These are phyloP conservation scores for Drosophila sp. DNA, from an alignment of 1,140 invertebrate species.

Conservation along the genomic window DNA sequence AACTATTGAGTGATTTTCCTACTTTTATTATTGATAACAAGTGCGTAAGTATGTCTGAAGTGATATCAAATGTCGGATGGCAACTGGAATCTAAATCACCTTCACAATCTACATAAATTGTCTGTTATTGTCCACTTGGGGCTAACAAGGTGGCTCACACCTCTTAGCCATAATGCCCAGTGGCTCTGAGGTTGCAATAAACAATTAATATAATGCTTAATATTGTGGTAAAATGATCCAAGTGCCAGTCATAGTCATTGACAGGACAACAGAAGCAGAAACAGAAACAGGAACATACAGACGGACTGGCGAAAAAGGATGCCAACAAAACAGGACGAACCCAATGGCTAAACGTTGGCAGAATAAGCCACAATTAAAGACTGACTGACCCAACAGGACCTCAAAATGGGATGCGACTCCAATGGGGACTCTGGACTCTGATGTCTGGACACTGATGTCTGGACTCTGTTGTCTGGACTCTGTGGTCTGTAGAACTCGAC, in stretches of 20 bases:
- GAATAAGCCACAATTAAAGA: constrained; percentile 42
- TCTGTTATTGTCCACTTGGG: neutral
- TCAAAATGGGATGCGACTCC: neutral
- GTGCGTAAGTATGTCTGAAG: too few species aligned
- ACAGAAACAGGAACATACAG: neutral
- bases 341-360: constrained; percentile 30
- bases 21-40: too few species aligned
- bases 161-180: constrained; percentile 14
- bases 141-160: constrained; percentile 16
- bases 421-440: constrained; percentile 2
- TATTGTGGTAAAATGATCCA: constrained; percentile 44
- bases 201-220: constrained; percentile 57
- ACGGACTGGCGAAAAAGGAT: neutral
- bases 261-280: neutral
- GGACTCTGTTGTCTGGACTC: neutral
- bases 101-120: too few species aligned
- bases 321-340: constrained; percentile 1
- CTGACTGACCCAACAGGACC: neutral
- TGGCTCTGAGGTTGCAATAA: constrained; percentile 21
- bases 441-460: neutral
- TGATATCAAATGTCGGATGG: too few species aligned
- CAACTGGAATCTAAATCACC: too few species aligned
- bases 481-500: constrained; percentile 6
- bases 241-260: constrained; percentile 19
- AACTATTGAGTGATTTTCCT: too few species aligned